These are phyloP conservation scores for Caenorhabditis elegans DNA, from an alignment of 1,140 invertebrate genomes.

Conservation along the genomic window WBcel235 BX284605.5:14432001-14432500, in stretches of 20 bases:
- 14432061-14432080: too few species aligned
- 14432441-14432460: not conserved
- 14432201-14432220: not conserved
- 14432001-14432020: conserved; percentile 17
- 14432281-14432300: too few species aligned
- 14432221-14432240: too few species aligned
- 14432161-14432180: not conserved
- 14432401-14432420: too few species aligned
- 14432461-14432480: not conserved
- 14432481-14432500: not conserved
- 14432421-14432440: not conserved
- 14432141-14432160: not conserved
- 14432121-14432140: not conserved
- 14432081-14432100: too few species aligned
- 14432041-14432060: not conserved
- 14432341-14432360: conserved; percentile 19
- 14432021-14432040: not conserved
- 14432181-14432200: not conserved
- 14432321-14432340: not conserved
- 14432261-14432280: too few species aligned
- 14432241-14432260: too few species aligned
- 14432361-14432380: not conserved
- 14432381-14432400: not conserved
- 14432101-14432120: not conserved
- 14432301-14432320: too few species aligned